These are phyloP conservation scores for Danionella cerebrum DNA, from an alignment of 2,113 vertebrate genomes.

Conservation along the genomic window DNA sequence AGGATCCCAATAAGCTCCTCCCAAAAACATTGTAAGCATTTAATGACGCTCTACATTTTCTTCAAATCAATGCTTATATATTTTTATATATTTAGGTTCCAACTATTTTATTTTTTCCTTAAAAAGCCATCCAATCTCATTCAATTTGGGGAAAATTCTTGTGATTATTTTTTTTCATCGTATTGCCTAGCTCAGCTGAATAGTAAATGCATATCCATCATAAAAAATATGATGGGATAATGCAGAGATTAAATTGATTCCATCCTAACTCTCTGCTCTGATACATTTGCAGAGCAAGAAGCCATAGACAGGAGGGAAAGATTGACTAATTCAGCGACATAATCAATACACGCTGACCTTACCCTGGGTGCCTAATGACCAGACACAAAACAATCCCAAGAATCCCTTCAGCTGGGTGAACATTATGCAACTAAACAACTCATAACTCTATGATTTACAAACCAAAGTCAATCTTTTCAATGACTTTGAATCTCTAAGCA, in stretches of 20 bases:
- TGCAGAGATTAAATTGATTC: conserved; percentile 29
- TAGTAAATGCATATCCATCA: too few relatives aligned
- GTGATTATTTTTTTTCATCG: too few relatives aligned
- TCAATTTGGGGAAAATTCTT: too few relatives aligned
- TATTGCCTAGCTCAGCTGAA: too few relatives aligned
- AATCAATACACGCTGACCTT: conserved; percentile 31
- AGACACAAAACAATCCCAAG: background rate
- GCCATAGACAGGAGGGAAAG: conserved; percentile 5
- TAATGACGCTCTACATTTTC: too few relatives aligned
- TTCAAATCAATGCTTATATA: too few relatives aligned
- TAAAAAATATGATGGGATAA: background rate
- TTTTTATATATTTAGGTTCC: too few relatives aligned
- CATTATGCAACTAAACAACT: conserved; percentile 24
- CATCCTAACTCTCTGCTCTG: conserved; percentile 16
- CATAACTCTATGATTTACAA: conserved; percentile 4
- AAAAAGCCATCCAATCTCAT: too few relatives aligned
- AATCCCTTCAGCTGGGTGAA: background rate
- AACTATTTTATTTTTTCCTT: too few relatives aligned
- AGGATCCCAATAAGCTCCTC: too few relatives aligned
- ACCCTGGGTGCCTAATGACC: conserved; percentile 10
- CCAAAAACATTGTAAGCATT: too few relatives aligned
- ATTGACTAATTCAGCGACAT: conserved; percentile 16
- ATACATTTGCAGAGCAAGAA: conserved; percentile 10
- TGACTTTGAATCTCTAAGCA: background rate
- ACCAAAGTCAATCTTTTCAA: conserved; percentile 14